Percentiles rank a stretch among this genome's conserved stretches.
Conservation (phyloP, 2,113 vertebrate genomes). For the Tangachromis dhanisi region DNA sequence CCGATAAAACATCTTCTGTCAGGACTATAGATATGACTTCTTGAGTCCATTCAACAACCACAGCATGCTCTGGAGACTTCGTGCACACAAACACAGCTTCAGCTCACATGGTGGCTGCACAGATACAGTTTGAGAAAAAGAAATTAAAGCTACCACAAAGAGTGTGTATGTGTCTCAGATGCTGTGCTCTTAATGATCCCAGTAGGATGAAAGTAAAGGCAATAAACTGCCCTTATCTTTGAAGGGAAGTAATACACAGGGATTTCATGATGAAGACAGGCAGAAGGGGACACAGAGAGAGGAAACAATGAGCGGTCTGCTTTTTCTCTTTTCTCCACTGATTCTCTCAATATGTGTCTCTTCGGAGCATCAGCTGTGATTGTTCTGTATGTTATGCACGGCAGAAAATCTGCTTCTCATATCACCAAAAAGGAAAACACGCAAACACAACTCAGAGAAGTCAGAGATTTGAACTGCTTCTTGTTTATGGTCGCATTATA, state of each 20-base stretch:
- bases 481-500: neutral
- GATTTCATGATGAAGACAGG: neutral
- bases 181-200: neutral
- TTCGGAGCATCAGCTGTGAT: neutral
- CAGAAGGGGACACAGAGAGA: neutral
- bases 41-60: neutral
- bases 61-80: neutral
- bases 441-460: neutral
- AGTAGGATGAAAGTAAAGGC: neutral
- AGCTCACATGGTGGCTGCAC: neutral
- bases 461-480: neutral
- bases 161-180: neutral
- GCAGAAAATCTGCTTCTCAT: neutral
- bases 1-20: neutral
- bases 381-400: neutral
- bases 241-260: neutral
- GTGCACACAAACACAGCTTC: neutral
- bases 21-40: neutral
- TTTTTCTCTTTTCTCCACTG: neutral
- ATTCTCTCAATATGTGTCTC: neutral
- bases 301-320: neutral
- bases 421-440: neutral
- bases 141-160: constrained; percentile 2
- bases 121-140: neutral
- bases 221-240: neutral